Base-by-base conservation (phyloP, 2,797 vertebrate species). In the Sebastes vulpes region DNA sequence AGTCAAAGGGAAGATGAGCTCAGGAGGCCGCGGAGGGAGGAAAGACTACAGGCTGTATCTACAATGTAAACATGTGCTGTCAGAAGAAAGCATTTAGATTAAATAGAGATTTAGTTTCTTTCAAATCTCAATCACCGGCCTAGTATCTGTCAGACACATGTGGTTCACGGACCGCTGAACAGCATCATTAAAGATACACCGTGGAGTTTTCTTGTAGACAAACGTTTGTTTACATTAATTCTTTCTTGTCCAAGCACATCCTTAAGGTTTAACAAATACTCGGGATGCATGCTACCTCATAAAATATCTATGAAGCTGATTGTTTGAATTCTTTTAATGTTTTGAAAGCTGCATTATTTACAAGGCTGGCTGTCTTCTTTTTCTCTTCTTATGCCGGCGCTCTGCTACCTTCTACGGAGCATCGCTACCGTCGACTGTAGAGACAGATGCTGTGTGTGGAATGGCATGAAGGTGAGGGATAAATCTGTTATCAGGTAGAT, bases 1-100 rank as follows among this genome's bases (percentile, higher is more conserved):
- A 81, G 74, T 80, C 65, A 83, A 75, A 69, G 57, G 26, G 35
- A 60, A 79, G 77, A 75, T 65, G 31, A 25, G 64, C 76, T 70
- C 42, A 58, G 54, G 29, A 73, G 29, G 54, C 35, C 9, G 32
- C 57, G 4, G 65, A 54, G 46, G n/a, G n/a, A 69, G 35, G 18
- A 74, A 69, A 76, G 46, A 57, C 67, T 59, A 53, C 72, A 54
- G 59, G 31, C 82, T 71, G 25, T 7, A 48, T 63, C 56, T n/a
- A 9, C 65, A 74, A 53, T 32, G 59, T 72, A 71, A 88, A 74
- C 65, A 53, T 18, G 31, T 4, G 20, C 11, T 64, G 32, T 71
- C 35, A 25, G 2, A 11, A 65, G 60, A 35, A 48, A 52, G 77
- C 48, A 72, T 76, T 71, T 20, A 35, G 31, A 68, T 64, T 50